Percentiles rank a stretch among this genome's conserved stretches.
These are phyloP conservation scores for Phrynosoma blainvillii DNA, from an alignment of 2,113 vertebrate genomes.

Conservation along the genomic window DNA sequence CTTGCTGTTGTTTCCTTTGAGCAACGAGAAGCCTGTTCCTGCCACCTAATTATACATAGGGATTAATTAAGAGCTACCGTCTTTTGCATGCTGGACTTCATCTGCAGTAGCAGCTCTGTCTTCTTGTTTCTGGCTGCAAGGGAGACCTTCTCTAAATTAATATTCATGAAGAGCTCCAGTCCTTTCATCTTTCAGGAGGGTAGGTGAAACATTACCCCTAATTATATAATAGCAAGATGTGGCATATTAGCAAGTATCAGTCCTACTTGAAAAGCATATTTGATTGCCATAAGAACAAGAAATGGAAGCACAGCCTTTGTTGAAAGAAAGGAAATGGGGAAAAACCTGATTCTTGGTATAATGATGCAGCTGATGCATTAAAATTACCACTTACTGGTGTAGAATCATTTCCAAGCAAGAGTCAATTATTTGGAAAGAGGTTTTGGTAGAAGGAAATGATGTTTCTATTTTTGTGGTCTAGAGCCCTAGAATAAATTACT, in stretches of 20 bases:
- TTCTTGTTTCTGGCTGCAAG: not conserved
- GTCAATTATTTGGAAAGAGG: not conserved
- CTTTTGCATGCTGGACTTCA: not conserved
- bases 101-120: not conserved
- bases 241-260: not conserved
- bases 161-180: not conserved
- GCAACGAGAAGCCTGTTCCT: not conserved
- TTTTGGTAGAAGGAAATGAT: not conserved
- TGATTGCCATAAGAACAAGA: not conserved
- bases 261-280: not conserved
- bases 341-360: not conserved
- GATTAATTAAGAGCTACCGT: not conserved
- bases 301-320: not conserved
- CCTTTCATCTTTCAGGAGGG: not conserved
- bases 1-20: not conserved
- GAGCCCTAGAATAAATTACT: not conserved
- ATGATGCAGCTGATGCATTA: not conserved
- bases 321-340: not conserved
- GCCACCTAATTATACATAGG: not conserved
- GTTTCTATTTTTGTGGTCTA: not conserved
- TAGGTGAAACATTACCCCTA: not conserved
- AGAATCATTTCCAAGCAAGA: not conserved
- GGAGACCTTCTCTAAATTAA: not conserved
- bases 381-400: not conserved
- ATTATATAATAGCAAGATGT: not conserved